phyloP scores from a whole-genome alignment of 1,140 invertebrate genomes.

The Matsumurasca onukii region DNA sequence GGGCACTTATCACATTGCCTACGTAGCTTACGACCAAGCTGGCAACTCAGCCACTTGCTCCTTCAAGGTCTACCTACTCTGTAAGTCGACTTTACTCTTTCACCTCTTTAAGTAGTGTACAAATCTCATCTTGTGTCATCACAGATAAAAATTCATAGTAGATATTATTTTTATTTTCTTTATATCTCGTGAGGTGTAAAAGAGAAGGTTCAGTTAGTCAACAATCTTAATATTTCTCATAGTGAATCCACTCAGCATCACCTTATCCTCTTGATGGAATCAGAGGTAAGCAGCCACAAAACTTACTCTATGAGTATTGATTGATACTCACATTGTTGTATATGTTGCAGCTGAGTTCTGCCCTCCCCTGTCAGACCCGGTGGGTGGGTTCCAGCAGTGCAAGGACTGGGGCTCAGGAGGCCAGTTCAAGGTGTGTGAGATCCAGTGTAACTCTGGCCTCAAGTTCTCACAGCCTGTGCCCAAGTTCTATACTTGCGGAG shows the following conservation, averaged over 20 bases:
- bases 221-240: no score
- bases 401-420: constrained; percentile 95
- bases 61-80: constrained; percentile 90
- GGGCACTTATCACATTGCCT: constrained; percentile 92
- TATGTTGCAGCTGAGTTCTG: constrained; percentile 86
- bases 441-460: constrained; percentile 80
- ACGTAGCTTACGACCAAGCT: constrained; percentile 87
- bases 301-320: no score
- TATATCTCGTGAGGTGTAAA: no score
- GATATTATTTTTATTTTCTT: no score
- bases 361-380: constrained; percentile 79
- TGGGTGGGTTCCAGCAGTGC: constrained; percentile 87
- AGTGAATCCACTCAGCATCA: no score
- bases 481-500: constrained; percentile 94
- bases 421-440: constrained; percentile 92
- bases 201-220: no score
- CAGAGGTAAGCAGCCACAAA: no score
- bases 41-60: constrained; percentile 90
- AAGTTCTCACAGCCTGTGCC: constrained; percentile 89
- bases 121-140: no score
- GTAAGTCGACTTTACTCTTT: constrained; percentile 58
- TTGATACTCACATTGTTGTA: no score
- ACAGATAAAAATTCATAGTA: no score
- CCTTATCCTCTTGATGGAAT: no score
- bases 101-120: no score